phyloP scores from a whole-genome alignment of 2,113 vertebrate species.

The Canis aureus region DNA sequence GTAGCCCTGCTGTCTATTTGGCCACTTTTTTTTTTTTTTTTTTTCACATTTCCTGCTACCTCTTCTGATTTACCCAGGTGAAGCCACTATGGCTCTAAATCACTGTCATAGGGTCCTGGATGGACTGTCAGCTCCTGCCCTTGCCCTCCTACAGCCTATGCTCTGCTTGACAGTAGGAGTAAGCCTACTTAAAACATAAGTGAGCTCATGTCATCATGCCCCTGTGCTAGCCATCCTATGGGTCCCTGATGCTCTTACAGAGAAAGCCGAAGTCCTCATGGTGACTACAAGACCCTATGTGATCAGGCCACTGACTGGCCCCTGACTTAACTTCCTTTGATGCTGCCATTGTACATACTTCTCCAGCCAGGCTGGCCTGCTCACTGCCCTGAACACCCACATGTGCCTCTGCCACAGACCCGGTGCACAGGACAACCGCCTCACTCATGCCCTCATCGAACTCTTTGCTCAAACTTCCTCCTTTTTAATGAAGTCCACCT shows the following conservation, averaged over 20 bases:
- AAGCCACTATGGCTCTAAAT: accelerated
- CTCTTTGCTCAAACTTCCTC: neutral
- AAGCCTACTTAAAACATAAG: neutral
- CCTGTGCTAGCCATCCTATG: neutral
- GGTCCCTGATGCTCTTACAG: neutral
- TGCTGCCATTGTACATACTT: neutral
- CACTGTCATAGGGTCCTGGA: neutral
- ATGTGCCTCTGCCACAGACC: neutral
- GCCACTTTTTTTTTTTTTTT: neutral
- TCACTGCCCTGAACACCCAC: neutral
- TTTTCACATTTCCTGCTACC: neutral
- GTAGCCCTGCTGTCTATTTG: too few species aligned
- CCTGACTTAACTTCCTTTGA: neutral
- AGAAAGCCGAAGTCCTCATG: neutral
- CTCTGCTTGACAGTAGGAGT: neutral
- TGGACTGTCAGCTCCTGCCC: neutral
- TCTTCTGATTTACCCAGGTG: neutral
- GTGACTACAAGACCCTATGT: neutral
- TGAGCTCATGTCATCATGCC: accelerated
- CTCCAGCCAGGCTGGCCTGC: neutral
- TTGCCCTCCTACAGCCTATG: neutral
- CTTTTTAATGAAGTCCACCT: neutral
- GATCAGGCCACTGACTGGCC: too few species aligned
- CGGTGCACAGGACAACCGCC: neutral
- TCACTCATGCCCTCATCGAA: neutral